Base-by-base conservation (phyloP, 2,888 invertebrate genomes). In the Tupiocoris notatus region DNA sequence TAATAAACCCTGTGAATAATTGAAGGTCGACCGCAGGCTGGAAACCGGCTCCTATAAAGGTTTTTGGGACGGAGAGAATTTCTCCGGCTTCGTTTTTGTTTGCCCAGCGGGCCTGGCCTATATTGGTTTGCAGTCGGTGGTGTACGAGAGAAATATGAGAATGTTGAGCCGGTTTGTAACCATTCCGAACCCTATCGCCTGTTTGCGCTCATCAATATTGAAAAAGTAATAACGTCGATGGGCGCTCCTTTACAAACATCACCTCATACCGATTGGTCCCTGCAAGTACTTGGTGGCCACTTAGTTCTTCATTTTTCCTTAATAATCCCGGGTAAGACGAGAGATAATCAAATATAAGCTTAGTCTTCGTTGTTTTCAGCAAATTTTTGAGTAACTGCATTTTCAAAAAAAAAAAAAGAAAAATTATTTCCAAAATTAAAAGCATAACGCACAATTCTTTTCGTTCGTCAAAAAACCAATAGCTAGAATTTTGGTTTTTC, bases 141-240 rank as follows among this genome's bases (percentile, higher is more conserved):
- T n/a, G 39, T 39, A 12, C 39, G 39, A 12, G 39, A 7, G 12
- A 39, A 39, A 39, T 39, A 39, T 39, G 39, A 39, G 39, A 3
- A 39, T 39, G 39, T 12, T 12, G 39, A 39, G 39, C 39, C 39
- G 39, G 39, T 39, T 39, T 39, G 39, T 39, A 39, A 39, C 39
- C 39, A 7, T 39, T 39, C 39, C 39, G 6, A 12, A 12, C 39
- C 39, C 39, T 39, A 39, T 12, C 3, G 39, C 39, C 39, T 78
- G 78, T 78, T 76, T 73, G 66, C 76, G 59, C 64, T 76, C 78
- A 79, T 79, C 78, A 79, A 78, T 79, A 79, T 79, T 79, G 79
- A 79, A 78, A 79, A 79, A 79, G 77, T 78, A 78, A 79, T 79
- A 78, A 21, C 59, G 63, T 66, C 65, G 39, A 56, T 57, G 56